Evolutionary conservation across 2,888 invertebrate species (phyloP).

Genomic region (Brenthis ino): DNA sequence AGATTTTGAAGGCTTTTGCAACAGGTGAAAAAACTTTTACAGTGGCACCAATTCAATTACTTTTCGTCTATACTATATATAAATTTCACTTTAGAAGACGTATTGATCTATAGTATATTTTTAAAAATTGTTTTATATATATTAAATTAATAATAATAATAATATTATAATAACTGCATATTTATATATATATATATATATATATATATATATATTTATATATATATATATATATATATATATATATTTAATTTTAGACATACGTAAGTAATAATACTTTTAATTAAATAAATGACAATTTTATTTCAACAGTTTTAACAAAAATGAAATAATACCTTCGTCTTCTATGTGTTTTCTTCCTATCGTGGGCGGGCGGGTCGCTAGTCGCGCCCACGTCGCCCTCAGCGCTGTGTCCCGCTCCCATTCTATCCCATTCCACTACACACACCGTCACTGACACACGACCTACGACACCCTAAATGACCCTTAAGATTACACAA

Average conservation of each 20-base stretch:
- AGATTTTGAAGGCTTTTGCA: slow-evolving; percentile 8
- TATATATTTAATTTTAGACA: too few relatives aligned
- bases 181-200: too few relatives aligned
- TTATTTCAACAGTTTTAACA: too few relatives aligned
- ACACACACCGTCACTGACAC: slow-evolving; percentile 74
- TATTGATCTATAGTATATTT: too few relatives aligned
- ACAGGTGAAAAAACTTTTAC: slow-evolving; percentile 11
- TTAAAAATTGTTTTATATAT: too few relatives aligned
- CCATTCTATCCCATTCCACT: slow-evolving; percentile 78
- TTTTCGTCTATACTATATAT: background rate
- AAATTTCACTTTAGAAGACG: too few relatives aligned
- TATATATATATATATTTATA: too few relatives aligned
- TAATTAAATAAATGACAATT: too few relatives aligned
- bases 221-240: too few relatives aligned
- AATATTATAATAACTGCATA: too few relatives aligned
- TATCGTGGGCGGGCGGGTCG: slow-evolving; percentile 75
- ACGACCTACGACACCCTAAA: slow-evolving; percentile 63
- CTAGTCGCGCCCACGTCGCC: slow-evolving; percentile 77
- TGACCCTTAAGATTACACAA: slow-evolving; percentile 24
- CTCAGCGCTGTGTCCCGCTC: slow-evolving; percentile 79
- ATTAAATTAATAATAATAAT: too few relatives aligned
- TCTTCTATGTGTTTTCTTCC: slow-evolving; percentile 68
- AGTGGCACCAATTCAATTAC: slow-evolving; percentile 16
- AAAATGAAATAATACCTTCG: slow-evolving; percentile 63
- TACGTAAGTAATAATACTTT: too few relatives aligned